Conservation (phyloP, 2,113 vertebrate species). For the Hippocampus barbouri region DNA sequence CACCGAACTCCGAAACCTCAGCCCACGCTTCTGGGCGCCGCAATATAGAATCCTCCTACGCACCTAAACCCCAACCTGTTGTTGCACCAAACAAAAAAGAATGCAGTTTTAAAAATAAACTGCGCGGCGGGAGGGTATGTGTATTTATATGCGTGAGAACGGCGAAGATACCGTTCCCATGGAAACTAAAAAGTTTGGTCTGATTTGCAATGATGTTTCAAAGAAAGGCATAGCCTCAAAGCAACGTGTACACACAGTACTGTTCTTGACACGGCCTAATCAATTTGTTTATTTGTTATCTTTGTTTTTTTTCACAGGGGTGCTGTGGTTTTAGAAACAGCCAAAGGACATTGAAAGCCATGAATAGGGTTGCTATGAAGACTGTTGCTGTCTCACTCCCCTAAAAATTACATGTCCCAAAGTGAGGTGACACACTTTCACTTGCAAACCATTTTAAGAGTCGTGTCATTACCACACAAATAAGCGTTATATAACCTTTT, state of each 20-base stretch:
- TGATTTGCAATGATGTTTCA: constrained; percentile 54
- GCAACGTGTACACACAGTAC: not conserved
- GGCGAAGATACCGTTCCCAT: constrained; percentile 58
- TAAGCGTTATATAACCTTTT: constrained; percentile 27
- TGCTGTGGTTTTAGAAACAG: not conserved
- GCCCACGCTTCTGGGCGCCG: constrained; percentile 26
- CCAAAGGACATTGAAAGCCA: not conserved
- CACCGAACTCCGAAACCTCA: constrained; percentile 22
- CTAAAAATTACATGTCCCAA: not conserved
- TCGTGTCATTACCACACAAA: constrained; percentile 7
- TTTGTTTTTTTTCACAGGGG: not conserved
- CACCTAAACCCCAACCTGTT: constrained; percentile 52
- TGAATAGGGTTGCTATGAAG: too few species aligned
- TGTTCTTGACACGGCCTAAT: not conserved
- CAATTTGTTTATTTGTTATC: not conserved
- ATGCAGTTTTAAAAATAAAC: constrained; percentile 58
- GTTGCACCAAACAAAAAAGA: constrained; percentile 47
- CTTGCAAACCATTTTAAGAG: constrained; percentile 8
- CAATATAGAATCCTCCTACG: constrained; percentile 19
- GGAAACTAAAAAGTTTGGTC: constrained; percentile 67
- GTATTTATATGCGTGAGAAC: constrained; percentile 42
- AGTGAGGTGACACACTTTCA: not conserved
- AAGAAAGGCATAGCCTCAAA: constrained; percentile 39
- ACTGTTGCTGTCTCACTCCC: not conserved
- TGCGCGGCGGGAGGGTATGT: constrained; percentile 3